Percentiles rank a stretch among this genome's conserved stretches.
These are phyloP conservation scores for Atta colombica DNA, from an alignment of 1,140 invertebrate genomes.

Conservation along the genomic window DNA sequence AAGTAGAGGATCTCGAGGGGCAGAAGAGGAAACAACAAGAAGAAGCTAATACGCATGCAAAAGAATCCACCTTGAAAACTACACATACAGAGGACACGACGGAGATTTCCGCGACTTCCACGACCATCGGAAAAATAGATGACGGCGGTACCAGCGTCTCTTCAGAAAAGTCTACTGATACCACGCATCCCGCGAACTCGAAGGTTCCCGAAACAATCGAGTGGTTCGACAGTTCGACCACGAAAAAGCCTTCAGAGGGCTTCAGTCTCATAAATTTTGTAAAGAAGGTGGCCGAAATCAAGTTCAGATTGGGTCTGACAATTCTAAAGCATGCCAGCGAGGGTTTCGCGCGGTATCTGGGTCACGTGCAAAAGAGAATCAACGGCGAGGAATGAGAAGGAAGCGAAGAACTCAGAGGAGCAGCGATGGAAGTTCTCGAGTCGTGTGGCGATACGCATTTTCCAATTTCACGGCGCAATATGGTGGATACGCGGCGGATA, in stretches of 20 bases:
- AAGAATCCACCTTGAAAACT: constrained; percentile 13
- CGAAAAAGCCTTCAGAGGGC: constrained; percentile 73
- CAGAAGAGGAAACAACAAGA: constrained; percentile 71
- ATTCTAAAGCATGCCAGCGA: constrained; percentile 86
- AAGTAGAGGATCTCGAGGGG: constrained; percentile 61
- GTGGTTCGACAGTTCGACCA: constrained; percentile 73
- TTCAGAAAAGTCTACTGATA: constrained; percentile 33
- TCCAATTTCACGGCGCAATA: neutral
- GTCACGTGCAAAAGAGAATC: constrained; percentile 86
- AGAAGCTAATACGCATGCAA: constrained; percentile 56
- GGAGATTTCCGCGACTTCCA: neutral
- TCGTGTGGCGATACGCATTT: neutral
- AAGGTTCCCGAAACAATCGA: constrained; percentile 74
- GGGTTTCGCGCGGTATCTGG: constrained; percentile 86
- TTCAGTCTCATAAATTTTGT: constrained; percentile 85
- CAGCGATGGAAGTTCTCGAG: constrained; percentile 4
- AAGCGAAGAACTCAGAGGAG: neutral
- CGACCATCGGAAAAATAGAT: neutral
- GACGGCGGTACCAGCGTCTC: constrained; percentile 27
- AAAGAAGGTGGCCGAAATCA: constrained; percentile 86
- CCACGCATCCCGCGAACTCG: neutral
- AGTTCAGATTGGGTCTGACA: constrained; percentile 86
- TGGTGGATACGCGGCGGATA: constrained; percentile 13
- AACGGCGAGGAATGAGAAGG: constrained; percentile 81
- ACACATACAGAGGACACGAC: neutral